Evolutionary conservation across 2,113 vertebrate species (phyloP), one percentile per base, ranked within the genome.

Genomic region (Pelobates fuscus): DNA sequence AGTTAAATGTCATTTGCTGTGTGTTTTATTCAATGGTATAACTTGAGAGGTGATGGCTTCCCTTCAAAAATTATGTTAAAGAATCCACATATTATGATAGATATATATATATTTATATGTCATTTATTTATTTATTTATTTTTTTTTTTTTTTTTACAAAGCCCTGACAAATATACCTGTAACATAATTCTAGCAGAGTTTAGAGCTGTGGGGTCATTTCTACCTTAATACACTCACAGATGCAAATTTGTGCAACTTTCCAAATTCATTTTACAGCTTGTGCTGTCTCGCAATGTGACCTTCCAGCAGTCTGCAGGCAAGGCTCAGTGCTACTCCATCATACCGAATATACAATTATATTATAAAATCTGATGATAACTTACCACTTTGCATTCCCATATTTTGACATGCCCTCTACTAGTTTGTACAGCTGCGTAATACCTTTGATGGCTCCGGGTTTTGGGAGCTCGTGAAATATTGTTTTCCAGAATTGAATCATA

Each of bases 391-490:
- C 32, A 59, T 27, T 29, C 67, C 52, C 24, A 58, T 70, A 37
- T 57, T 70, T 58, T 25, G 29, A 44, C 37, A 23, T 8, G 37
- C 20, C 68, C 41, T 21, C 30, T 52, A n/a, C 57, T 18, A 18
- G 68, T 44, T 60, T 60, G 37, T 32, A 21, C 57, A 60, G 68
- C 68, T 71, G 57, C 57, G 23, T 43, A 21, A 57, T 69, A 60
- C 55, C 24, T 60, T 20, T 46, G 57, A 70, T 70, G 68, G 55
- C 32, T 60, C 23, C 8, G 68, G 25, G 37, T 60, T 60, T 60
- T 46, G 57, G 57, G 68, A 71, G 52, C 8, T 20, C 14, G 18
- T 71, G 37, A 71, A 71, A 71, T 71, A 71, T 70, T 60, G 37
- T 46, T 61, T 71, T 24, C 15, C 37, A 60, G 57, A 27, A 27